A percentile compares a stretch with the other conserved stretches of the same genome.
phyloP scores from a whole-genome alignment of 2,888 invertebrate species.

The Amphipoea lucens region DNA sequence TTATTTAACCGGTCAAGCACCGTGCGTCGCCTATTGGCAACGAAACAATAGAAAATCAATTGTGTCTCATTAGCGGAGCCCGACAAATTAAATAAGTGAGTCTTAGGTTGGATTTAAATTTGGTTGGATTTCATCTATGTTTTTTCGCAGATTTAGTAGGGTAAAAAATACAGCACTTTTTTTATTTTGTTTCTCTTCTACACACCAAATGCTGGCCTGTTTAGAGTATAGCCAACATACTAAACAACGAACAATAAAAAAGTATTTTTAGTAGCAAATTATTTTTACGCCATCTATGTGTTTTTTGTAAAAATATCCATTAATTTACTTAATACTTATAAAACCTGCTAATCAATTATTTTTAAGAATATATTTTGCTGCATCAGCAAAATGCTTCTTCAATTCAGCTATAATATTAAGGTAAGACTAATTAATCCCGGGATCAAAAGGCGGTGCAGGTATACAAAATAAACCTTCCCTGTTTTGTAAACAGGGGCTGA shows the following conservation, averaged over 20 bases:
- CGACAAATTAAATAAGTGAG: neutral
- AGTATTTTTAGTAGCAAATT: neutral
- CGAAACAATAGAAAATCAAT: no score
- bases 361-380: neutral
- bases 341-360: neutral
- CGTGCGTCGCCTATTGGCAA: no score
- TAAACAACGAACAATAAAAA: neutral
- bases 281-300: neutral
- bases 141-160: no score
- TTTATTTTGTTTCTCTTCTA: no score
- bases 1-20: neutral
- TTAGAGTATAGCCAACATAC: no score
- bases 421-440: neutral
- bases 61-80: no score
- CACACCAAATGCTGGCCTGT: no score
- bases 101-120: neutral
- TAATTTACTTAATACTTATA: neutral
- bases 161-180: no score
- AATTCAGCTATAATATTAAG: neutral
- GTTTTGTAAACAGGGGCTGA: neutral
- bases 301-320: neutral
- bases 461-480: slow-evolving; percentile 1
- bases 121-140: no score
- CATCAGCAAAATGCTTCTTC: neutral
- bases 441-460: slow-evolving; percentile 8